These are phyloP conservation scores for Drosophila borealis DNA, from an alignment of 2,888 invertebrate species.

Conservation along the genomic window DNA sequence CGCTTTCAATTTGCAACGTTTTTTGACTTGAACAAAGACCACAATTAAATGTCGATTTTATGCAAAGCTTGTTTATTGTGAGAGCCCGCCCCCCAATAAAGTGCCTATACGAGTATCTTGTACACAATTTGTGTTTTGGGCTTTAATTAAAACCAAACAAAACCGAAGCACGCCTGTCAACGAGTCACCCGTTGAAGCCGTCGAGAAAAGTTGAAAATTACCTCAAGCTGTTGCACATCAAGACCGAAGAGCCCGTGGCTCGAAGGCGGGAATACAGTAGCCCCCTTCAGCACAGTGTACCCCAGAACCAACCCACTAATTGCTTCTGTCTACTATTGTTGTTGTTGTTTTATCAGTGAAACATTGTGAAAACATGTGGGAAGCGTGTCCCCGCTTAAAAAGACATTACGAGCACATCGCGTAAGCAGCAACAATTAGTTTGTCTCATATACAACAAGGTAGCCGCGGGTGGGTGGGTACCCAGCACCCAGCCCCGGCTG, in stretches of 20 bases:
- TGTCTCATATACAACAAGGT: constrained; percentile 64
- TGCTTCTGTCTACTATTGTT: constrained; percentile 34
- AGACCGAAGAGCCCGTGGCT: constrained; percentile 18
- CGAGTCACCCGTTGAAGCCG: constrained; percentile 46
- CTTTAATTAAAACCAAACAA: constrained; percentile 78
- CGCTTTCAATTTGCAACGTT: neutral
- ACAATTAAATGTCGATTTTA: constrained; percentile 40
- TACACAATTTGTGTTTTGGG: constrained; percentile 53
- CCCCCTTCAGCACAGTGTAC: neutral
- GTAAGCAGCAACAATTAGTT: constrained; percentile 83
- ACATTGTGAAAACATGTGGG: constrained; percentile 77
- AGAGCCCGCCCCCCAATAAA: neutral
- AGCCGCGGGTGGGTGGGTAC: neutral
- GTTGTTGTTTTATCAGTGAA: constrained; percentile 63
- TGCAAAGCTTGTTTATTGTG: constrained; percentile 17
- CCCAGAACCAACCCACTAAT: constrained; percentile 50
- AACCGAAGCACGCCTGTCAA: constrained; percentile 66
- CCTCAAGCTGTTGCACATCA: constrained; percentile 83
- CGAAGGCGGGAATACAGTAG: constrained; percentile 2
- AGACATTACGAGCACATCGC: constrained; percentile 76
- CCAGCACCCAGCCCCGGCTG: neutral
- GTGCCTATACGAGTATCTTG: constrained; percentile 20
- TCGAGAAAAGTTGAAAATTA: constrained; percentile 76
- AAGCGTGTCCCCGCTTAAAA: constrained; percentile 71
- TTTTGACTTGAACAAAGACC: constrained; percentile 1